Conservation (phyloP, 1,140 invertebrate genomes). For the Monochamus saltuarius region DNA sequence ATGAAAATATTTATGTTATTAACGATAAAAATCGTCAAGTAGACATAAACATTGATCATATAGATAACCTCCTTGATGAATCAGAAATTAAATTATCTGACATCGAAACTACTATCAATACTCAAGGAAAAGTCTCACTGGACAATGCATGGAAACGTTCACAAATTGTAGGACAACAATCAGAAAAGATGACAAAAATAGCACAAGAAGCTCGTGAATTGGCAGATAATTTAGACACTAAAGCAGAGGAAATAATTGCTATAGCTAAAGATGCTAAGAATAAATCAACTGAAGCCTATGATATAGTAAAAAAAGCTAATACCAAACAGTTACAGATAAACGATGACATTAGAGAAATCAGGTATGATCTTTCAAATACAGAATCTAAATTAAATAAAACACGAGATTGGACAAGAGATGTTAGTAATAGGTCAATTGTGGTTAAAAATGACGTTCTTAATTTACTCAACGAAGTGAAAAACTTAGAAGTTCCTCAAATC, state of each 20-base stretch:
- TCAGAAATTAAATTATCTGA: slow-evolving; percentile 54
- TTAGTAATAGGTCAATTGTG: slow-evolving; percentile 67
- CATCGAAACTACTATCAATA: slow-evolving; percentile 73
- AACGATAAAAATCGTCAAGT: slow-evolving; percentile 34
- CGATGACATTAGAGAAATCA: slow-evolving; percentile 63
- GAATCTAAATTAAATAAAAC: slow-evolving; percentile 70
- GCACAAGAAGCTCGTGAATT: slow-evolving; percentile 80
- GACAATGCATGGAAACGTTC: slow-evolving; percentile 79
- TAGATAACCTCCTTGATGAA: slow-evolving; percentile 34
- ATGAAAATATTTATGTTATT: slow-evolving; percentile 41
- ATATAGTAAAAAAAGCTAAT: slow-evolving; percentile 73
- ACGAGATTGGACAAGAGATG: slow-evolving; percentile 68
- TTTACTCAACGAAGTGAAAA: slow-evolving; percentile 74
- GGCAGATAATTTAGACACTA: slow-evolving; percentile 74
- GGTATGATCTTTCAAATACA: slow-evolving; percentile 59
- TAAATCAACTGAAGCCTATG: slow-evolving; percentile 77
- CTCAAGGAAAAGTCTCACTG: slow-evolving; percentile 76
- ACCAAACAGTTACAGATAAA: slow-evolving; percentile 51
- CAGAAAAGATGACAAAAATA: slow-evolving; percentile 86
- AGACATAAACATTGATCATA: slow-evolving; percentile 36
- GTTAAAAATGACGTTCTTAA: slow-evolving; percentile 79
- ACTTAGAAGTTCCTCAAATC: slow-evolving; percentile 71
- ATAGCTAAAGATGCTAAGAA: slow-evolving; percentile 80
- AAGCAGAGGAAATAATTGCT: slow-evolving; percentile 75
- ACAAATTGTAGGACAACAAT: slow-evolving; percentile 85